Evolutionary conservation across 2,888 invertebrate species (phyloP), one percentile per base, ranked within the genome.

Genomic region (Agrilus cyanescens): DNA sequence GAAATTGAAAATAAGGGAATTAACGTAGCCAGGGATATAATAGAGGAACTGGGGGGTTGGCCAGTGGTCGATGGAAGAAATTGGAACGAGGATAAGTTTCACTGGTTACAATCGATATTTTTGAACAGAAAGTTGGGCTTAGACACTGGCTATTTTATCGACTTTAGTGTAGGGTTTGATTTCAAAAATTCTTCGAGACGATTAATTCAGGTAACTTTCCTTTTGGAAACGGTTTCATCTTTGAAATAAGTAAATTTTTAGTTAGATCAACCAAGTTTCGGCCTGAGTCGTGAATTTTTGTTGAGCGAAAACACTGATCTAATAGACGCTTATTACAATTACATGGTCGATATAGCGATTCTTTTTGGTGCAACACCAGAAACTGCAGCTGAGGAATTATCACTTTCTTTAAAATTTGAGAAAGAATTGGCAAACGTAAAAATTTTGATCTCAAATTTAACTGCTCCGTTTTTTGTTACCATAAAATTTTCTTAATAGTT

Each of bases 31-130:
- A 49, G 48, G 30, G 39, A 41, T 7, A 41, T 48, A 13, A 37
- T 56, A 18, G 43, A 73, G 20, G 69, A 73, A 12, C 70, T 93
- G 10, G 91, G 93, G 2, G 90, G 90, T 4, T 94, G 91, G 91
- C 93, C 94, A 0, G 81, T 87, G 29, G 67, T 89, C 16, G 80
- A 80, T 49, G 85, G 81, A 0, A 70, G 75, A 20, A 49, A 59
- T 1, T 89, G 89, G 89, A 73, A 80, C 53, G 53, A 54, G 12
- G 36, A 37, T 57, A 1, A 59, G 4, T 53, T 49, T 32, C 41
- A 47, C 34, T 55, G 54, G 55, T 40, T 32, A 13, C 15, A 51
- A n/a, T 16, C 46, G 8, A 37, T 51, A 29, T 40, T 39, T 32
- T 45, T 49, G 33, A 45, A 50, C 25, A 41, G 46, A 18, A 32